Conservation (phyloP, 2,888 invertebrate species). For the Diarsia dahlii region DNA sequence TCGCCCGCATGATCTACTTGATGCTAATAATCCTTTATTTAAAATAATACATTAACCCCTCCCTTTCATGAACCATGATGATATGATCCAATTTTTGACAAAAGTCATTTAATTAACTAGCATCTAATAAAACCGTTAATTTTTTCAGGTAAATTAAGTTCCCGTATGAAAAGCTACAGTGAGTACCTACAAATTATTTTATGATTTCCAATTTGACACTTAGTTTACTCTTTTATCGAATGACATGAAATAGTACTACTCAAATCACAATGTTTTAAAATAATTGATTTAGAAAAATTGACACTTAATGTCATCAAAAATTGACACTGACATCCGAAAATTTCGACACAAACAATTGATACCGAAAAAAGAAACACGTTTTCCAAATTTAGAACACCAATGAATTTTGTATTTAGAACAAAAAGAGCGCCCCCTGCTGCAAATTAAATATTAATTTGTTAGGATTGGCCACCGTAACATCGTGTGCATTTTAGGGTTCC, state of each 20-base stretch:
- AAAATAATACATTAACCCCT: constrained; percentile 55
- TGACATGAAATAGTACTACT: not conserved
- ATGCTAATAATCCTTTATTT: constrained; percentile 62
- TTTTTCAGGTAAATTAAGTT: constrained; percentile 79
- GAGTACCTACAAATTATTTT: constrained; percentile 68
- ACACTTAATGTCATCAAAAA: not conserved
- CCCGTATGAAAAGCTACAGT: constrained; percentile 68
- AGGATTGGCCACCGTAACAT: constrained; percentile 80
- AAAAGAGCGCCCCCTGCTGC: constrained; percentile 84
- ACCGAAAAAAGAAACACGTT: constrained; percentile 77
- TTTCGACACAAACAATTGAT: constrained; percentile 67
- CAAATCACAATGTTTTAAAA: not conserved
- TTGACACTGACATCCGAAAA: constrained; percentile 9
- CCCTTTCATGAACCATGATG: constrained; percentile 31
- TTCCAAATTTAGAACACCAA: constrained; percentile 81
- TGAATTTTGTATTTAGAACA: constrained; percentile 86
- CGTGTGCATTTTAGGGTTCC: constrained; percentile 58
- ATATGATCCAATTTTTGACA: constrained; percentile 32
- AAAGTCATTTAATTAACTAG: not conserved
- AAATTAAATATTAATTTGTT: constrained; percentile 90
- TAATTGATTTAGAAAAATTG: not conserved
- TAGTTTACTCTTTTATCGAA: not conserved
- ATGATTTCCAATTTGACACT: constrained; percentile 44
- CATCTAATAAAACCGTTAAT: constrained; percentile 35
- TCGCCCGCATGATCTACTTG: constrained; percentile 79